Conservation (phyloP, 2,888 invertebrate genomes). For the Acrobasis suavella region DNA sequence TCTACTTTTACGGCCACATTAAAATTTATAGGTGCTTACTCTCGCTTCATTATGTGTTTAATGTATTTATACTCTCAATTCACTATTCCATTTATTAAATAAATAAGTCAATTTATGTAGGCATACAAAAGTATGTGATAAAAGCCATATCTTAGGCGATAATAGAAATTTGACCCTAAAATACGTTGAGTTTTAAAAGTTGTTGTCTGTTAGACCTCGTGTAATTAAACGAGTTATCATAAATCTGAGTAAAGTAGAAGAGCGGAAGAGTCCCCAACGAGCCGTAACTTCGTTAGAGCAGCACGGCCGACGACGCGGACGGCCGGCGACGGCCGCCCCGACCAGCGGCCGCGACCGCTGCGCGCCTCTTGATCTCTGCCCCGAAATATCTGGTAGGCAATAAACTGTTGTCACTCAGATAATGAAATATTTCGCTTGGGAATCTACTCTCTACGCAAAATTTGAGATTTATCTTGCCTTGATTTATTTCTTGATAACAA, state of each 20-base stretch:
- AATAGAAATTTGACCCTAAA: conserved; percentile 33
- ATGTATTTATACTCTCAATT: conserved; percentile 51
- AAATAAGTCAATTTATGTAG: conserved; percentile 26
- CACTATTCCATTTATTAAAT: conserved; percentile 45
- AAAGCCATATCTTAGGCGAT: neutral
- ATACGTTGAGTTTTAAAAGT: conserved; percentile 40
- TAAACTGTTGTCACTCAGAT: conserved; percentile 41
- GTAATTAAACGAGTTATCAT: conserved; percentile 62
- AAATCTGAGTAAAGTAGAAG: conserved; percentile 55
- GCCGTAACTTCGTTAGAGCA: conserved; percentile 58
- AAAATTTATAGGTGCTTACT: conserved; percentile 52
- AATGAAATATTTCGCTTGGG: conserved; percentile 36
- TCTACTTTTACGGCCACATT: conserved; percentile 50
- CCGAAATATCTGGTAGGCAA: conserved; percentile 43
- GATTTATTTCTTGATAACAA: conserved; percentile 9
- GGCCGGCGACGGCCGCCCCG: conserved; percentile 10
- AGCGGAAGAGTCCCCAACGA: conserved; percentile 53
- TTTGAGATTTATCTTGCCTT: conserved; percentile 11
- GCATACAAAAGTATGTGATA: neutral
- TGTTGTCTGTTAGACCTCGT: conserved; percentile 40
- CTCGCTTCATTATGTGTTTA: conserved; percentile 52
- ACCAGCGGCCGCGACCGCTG: conserved; percentile 1
- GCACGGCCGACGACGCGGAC: conserved; percentile 23
- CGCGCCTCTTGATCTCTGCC: conserved; percentile 28
- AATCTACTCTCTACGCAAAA: conserved; percentile 5